Conservation (phyloP, 2,888 invertebrate genomes). For the Ecliptopera silaceata region DNA sequence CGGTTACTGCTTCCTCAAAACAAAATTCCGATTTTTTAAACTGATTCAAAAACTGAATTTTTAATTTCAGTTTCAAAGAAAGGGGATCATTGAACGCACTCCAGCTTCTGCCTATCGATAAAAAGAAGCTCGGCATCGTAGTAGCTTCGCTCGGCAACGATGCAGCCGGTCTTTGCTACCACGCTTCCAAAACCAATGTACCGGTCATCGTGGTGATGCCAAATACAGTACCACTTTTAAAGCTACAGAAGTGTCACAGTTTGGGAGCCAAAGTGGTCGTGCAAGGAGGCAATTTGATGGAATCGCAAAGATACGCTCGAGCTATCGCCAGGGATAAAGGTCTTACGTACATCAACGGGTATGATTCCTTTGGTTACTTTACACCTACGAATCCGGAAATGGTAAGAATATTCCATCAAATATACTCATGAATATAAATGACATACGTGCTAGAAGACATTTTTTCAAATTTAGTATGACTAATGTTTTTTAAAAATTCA, state of each 20-base stretch:
- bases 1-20: too few species aligned
- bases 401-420: too few species aligned
- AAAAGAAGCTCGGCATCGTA: constrained; percentile 85
- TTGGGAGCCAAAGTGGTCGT: constrained; percentile 87
- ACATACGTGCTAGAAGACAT: too few species aligned
- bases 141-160: constrained; percentile 89
- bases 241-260: constrained; percentile 84
- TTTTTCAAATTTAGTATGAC: too few species aligned
- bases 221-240: constrained; percentile 85
- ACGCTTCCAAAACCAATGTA: constrained; percentile 83
- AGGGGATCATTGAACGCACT: constrained; percentile 86
- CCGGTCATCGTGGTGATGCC: constrained; percentile 88
- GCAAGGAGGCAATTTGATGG: constrained; percentile 83
- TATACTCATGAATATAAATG: too few species aligned
- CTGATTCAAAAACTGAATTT: background rate
- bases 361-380: background rate
- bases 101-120: constrained; percentile 79
- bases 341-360: constrained; percentile 87
- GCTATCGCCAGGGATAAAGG: constrained; percentile 82
- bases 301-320: constrained; percentile 84
- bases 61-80: constrained; percentile 85
- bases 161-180: constrained; percentile 86
- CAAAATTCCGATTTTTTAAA: too few species aligned
- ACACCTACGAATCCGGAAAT: too few species aligned
- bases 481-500: constrained; percentile 49